Conservation (phyloP, 2,888 invertebrate genomes). For the Scrobipalpa atriplicella region DNA sequence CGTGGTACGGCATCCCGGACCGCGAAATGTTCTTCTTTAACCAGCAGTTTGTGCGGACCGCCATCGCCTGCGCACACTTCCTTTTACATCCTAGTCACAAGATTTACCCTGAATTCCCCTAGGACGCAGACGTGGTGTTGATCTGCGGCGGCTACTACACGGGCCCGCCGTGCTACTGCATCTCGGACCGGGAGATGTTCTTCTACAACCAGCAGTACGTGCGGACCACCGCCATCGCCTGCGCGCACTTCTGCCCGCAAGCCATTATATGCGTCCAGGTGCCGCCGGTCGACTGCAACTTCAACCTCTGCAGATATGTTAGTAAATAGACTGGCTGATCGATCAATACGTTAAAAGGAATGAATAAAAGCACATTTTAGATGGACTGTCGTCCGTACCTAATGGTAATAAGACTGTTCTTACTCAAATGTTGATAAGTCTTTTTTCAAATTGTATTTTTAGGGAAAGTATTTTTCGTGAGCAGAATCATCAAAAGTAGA, state of each 20-base stretch:
- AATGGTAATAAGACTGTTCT: too few relatives aligned
- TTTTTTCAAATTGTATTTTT: too few relatives aligned
- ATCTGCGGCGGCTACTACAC: constrained; percentile 69
- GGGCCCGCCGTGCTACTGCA: constrained; percentile 62
- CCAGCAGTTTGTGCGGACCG: constrained; percentile 64
- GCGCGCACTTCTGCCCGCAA: constrained; percentile 65
- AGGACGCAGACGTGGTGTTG: constrained; percentile 71
- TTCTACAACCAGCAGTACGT: constrained; percentile 66
- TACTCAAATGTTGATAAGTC: too few relatives aligned
- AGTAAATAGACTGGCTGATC: constrained; percentile 45
- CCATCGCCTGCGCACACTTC: constrained; percentile 64
- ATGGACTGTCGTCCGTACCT: too few relatives aligned
- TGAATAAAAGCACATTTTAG: too few relatives aligned
- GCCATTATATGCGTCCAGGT: constrained; percentile 70
- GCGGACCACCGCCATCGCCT: constrained; percentile 58
- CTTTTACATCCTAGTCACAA: neutral
- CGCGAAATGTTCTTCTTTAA: constrained; percentile 69
- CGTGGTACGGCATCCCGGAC: constrained; percentile 60
- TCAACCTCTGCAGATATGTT: constrained; percentile 64
- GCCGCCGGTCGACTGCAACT: constrained; percentile 74
- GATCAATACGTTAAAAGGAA: too few relatives aligned
- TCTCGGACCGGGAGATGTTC: constrained; percentile 65
- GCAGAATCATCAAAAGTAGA: too few relatives aligned
- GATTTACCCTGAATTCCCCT: neutral
- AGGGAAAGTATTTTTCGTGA: too few relatives aligned